Base-by-base conservation (phyloP, 2,113 vertebrate species). In the Nasalis larvatus region DNA sequence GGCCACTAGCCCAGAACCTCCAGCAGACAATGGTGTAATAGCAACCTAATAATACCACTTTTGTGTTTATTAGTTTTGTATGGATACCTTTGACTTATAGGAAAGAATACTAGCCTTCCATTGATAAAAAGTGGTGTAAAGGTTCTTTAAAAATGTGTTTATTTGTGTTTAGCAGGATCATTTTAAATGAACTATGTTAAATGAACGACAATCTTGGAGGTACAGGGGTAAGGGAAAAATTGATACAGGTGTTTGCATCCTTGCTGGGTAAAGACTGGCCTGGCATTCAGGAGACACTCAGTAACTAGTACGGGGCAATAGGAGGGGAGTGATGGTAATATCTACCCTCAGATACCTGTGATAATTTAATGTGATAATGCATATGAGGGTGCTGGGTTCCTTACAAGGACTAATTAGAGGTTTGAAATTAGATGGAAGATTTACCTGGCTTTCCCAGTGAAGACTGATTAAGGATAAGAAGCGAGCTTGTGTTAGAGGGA, bases 111-210 rank as follows among this genome's bases (percentile, higher is more conserved):
- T 60, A 42, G 30, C 47, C 49, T 89, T 86, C 76, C 23, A 0
- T 54, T 89, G 60, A 42, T 42, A 66, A 81, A 63, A 80, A 52
- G 37, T 35, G 60, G 76, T 54, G 5, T 13, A 42, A 52, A 73
- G 8, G 1, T 82, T 74, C 69, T 94, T 96, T 71, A 7, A 76
- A 45, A 47, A 60, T 35, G 27, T n/a, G 66, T 63, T 63, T 23
- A n/a, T 17, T 68, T 84, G n/a, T 84, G 74, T 54, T 89, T 71
- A 40, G 35, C 89, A 30, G 13, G 18, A 25, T 49, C 49, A 1
- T 73, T 95, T 95, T 69, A 12, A 95, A 58, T 25, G 35, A 80
- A 94, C 47, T 20, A 3, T n/a, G 25, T 37, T 27, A 56, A 94
- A 45, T n/a, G 58, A 95, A 49, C 47, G 42, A 71, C 12, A 58